phyloP scores from a whole-genome alignment of 2,113 vertebrate genomes.

The Channa maculata region DNA sequence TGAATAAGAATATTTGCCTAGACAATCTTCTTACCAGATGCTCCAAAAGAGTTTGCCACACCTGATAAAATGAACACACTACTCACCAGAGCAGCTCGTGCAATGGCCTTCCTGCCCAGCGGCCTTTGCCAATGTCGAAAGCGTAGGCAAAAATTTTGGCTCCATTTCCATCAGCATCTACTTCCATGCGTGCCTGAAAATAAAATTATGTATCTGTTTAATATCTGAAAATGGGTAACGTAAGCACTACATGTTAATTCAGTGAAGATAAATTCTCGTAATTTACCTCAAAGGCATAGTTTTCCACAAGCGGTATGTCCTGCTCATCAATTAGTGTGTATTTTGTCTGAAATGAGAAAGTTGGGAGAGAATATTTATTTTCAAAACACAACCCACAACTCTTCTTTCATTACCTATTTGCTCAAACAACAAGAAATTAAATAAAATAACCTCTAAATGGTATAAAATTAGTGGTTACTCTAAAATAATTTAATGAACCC shows the following conservation, averaged over 20 bases:
- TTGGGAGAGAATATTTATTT: background rate
- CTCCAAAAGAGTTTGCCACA: background rate
- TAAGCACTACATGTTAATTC: too few relatives aligned
- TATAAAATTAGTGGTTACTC: too few relatives aligned
- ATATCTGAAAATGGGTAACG: too few relatives aligned
- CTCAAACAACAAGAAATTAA: too few relatives aligned
- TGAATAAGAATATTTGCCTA: background rate
- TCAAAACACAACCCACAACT: background rate
- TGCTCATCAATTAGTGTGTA: constrained; percentile 98
- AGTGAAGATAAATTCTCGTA: background rate
- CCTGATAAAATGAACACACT: background rate
- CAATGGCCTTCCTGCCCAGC: constrained; percentile 93
- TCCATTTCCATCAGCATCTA: constrained; percentile 97
- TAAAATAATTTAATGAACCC: too few relatives aligned
- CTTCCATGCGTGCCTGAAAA: constrained; percentile 95
- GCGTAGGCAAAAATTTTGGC: constrained; percentile 98
- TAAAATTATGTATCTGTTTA: background rate
- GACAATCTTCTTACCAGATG: background rate
- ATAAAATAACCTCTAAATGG: too few relatives aligned
- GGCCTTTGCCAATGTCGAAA: constrained; percentile 95
- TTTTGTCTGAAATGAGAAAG: constrained; percentile 88
- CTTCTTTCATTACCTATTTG: too few relatives aligned
- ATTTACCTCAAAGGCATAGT: constrained; percentile 96
- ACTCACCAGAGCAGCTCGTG: constrained; percentile 97
- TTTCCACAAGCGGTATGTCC: constrained; percentile 98